phyloP scores from a whole-genome alignment of 2,113 vertebrate genomes.

The Rattus rattus region DNA sequence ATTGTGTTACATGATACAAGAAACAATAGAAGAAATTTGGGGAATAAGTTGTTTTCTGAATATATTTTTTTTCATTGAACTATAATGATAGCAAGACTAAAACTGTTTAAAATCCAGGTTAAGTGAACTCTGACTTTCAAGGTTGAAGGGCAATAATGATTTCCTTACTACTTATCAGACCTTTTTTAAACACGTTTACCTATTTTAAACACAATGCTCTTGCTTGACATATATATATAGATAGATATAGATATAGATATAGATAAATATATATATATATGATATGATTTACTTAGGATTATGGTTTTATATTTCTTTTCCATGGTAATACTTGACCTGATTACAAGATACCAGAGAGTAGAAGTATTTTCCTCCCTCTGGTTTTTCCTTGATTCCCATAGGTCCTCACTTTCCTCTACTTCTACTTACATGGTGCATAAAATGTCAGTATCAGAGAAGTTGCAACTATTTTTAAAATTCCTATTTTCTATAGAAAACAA shows the following conservation, averaged over 20 bases:
- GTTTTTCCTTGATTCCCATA: background rate
- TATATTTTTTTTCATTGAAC: background rate
- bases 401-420: background rate
- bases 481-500: background rate
- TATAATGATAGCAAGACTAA: background rate
- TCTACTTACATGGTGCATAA: background rate
- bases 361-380: background rate
- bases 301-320: background rate
- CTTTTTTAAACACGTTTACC: background rate
- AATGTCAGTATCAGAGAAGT: background rate
- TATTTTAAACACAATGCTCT: constrained; percentile 5
- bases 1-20: background rate
- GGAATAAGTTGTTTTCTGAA: background rate
- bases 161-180: background rate
- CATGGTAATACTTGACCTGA: background rate
- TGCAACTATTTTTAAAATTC: background rate
- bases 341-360: background rate
- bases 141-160: background rate
- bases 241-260: no score
- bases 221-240: no score
- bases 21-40: background rate
- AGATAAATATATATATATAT: background rate
- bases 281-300: constrained; percentile 6
- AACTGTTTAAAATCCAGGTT: background rate
- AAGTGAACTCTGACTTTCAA: background rate